Evolutionary conservation across 1,140 invertebrate genomes (phyloP), one percentile per base, ranked within the genome.

Genomic region (Brachionus asplanchnoidis): DNA sequence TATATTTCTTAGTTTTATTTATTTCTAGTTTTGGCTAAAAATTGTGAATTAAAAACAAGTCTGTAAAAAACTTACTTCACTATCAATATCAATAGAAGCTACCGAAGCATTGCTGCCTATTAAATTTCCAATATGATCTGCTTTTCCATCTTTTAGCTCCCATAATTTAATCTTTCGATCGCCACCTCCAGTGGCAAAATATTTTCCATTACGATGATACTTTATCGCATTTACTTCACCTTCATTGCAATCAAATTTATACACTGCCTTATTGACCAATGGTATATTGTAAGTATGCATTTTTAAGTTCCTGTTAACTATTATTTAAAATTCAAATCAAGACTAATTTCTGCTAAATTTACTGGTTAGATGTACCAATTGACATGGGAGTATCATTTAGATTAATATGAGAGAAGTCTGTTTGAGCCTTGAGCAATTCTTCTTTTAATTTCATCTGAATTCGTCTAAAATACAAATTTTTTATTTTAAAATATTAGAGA

Each of bases 121-220:
- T 42, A 97, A 90, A 83, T 93, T 92, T 50, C 94, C 94, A 89
- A 92, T 93, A 84, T 91, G 92, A 86, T 95, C 93, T 83, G 92
- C 91, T 66, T 83, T 90, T 96, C 95, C 93, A 93, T 94, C 95
- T 9, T 92, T 93, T 40, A 96, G 92, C 88, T 97, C 95, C 97
- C 97, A 99, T 12, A 98, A 90, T 91, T 98, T 98, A 26, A 99
- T 94, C 92, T 97, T 98, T 86, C 96, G 92, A 90, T 99, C 97
- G 66, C 94, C 93, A 85, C 96, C 97, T 66, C 96, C 96, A 32
- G 96, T 97, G 7, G 95, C 95, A 84, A 97, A 92, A 17, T 87
- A 86, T 93, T 89, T 85, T 93, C 95, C 88, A 50, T 94, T 93
- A 1, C 94, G 93, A 90, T 94, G 95, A 95, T 95, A 98, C 89